phyloP scores from a whole-genome alignment of 1,140 invertebrate species.

The Andrena cerasifolii region DNA sequence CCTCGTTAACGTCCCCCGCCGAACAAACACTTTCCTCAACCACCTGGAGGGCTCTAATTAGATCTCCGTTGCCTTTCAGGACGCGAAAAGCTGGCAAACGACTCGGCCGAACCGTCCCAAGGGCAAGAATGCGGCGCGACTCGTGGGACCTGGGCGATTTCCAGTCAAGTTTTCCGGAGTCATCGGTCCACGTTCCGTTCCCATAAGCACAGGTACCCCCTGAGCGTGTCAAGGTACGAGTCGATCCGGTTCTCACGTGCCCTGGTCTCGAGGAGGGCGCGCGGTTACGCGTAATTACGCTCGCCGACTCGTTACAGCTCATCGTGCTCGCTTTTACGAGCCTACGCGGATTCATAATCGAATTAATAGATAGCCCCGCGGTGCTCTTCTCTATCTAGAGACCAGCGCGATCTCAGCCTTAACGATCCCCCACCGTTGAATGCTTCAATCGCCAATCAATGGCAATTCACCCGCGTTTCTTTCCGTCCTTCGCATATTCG shows the following conservation, averaged over 20 bases:
- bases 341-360: conserved; percentile 61
- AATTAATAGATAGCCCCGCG: conserved; percentile 56
- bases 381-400: neutral
- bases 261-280: neutral
- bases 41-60: neutral
- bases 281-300: conserved; percentile 65
- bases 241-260: conserved; percentile 47
- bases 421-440: conserved; percentile 25
- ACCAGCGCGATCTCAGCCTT: conserved; percentile 16
- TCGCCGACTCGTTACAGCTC: conserved; percentile 65
- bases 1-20: neutral
- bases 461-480: neutral
- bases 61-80: neutral
- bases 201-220: neutral
- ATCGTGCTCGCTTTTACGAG: conserved; percentile 64
- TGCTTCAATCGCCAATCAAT: conserved; percentile 28
- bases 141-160: neutral
- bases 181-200: conserved; percentile 10
- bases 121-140: too few species aligned
- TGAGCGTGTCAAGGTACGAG: conserved; percentile 20
- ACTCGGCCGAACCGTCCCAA: too few species aligned
- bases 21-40: neutral
- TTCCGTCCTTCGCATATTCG: neutral
- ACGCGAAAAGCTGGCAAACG: neutral
- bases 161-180: neutral